Conservation (phyloP, 2,113 vertebrate genomes). For the Myxocyprinus asiaticus region DNA sequence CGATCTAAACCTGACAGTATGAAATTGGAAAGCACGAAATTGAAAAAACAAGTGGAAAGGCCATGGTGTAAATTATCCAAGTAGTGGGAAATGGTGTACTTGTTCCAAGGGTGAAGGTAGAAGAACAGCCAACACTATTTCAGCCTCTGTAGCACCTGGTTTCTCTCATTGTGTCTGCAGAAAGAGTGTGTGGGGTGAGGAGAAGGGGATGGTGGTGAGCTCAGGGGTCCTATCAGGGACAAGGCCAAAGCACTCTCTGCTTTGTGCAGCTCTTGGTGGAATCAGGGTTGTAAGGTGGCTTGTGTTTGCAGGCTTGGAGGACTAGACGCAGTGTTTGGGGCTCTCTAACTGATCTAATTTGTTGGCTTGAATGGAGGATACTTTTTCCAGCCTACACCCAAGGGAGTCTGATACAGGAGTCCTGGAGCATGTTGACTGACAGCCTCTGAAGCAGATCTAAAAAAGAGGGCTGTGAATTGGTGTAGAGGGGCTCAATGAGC, state of each 20-base stretch:
- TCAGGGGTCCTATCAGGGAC: slow-evolving; percentile 70
- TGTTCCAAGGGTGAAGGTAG: too few relatives aligned
- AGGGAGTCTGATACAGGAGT: slow-evolving; percentile 70
- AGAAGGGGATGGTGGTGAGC: slow-evolving; percentile 43
- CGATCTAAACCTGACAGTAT: background rate
- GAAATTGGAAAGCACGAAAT: slow-evolving; percentile 15
- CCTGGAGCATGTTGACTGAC: slow-evolving; percentile 50
- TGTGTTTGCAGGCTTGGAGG: slow-evolving; percentile 62
- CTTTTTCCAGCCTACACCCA: slow-evolving; percentile 55
- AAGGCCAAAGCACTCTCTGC: slow-evolving; percentile 67
- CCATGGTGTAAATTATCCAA: background rate
- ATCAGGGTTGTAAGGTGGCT: slow-evolving; percentile 41
- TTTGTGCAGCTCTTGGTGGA: slow-evolving; percentile 48
- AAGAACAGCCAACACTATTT: slow-evolving; percentile 57
- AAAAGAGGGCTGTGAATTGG: slow-evolving; percentile 18
- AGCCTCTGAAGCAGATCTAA: slow-evolving; percentile 8
- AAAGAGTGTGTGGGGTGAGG: slow-evolving; percentile 34
- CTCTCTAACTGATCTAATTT: slow-evolving; percentile 76
- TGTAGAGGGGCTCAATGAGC: slow-evolving; percentile 68
- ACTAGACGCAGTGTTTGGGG: slow-evolving; percentile 52
- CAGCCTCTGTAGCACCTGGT: slow-evolving; percentile 70
- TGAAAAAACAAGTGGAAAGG: background rate
- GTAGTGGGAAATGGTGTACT: slow-evolving; percentile 53
- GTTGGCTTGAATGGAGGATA: slow-evolving; percentile 63
- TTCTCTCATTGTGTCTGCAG: slow-evolving; percentile 64